A percentile compares a stretch with the other conserved stretches of the same genome.
Conservation (phyloP, 2,888 invertebrate genomes). For the Allolobophora icterica region DNA sequence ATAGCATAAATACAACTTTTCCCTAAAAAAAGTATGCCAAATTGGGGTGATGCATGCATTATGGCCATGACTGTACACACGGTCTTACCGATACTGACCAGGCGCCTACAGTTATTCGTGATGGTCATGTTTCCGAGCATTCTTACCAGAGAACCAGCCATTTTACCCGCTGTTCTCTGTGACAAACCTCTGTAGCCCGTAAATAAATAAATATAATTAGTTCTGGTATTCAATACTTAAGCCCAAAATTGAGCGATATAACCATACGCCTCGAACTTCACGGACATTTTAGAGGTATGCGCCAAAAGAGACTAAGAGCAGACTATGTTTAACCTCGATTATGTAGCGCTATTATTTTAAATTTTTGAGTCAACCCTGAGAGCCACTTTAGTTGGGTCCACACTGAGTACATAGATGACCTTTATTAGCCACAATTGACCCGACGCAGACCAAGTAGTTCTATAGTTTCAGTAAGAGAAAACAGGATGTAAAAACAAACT, state of each 20-base stretch:
- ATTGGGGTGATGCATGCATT: no score
- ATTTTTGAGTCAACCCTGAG: no score
- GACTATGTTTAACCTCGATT: neutral
- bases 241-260: neutral
- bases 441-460: no score
- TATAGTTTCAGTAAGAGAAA: no score
- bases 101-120: neutral
- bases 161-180: neutral
- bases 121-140: neutral
- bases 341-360: neutral
- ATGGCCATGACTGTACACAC: no score
- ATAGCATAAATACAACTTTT: no score
- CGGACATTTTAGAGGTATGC: neutral
- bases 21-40: no score
- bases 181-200: neutral
- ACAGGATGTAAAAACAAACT: no score
- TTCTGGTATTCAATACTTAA: neutral
- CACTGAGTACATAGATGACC: no score
- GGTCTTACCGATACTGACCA: neutral
- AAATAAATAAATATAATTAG: neutral
- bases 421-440: no score
- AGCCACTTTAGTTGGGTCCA: no score
- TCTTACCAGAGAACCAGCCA: constrained; percentile 12
- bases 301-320: neutral
- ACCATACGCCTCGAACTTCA: neutral